phyloP scores from a whole-genome alignment of 1,140 invertebrate genomes.

The Papilio dardanus region DNA sequence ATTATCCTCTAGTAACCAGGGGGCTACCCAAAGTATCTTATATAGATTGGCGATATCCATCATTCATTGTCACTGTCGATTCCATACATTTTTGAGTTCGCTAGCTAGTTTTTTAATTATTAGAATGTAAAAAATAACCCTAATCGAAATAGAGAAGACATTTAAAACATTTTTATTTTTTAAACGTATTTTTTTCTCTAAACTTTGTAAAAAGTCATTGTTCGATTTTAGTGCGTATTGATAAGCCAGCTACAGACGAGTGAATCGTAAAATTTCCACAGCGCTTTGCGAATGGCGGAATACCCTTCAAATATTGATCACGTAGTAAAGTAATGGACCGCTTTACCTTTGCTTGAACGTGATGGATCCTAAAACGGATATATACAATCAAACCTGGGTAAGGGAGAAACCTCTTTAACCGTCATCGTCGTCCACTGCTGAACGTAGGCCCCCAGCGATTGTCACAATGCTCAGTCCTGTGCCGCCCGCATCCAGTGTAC shows the following conservation, averaged over 20 bases:
- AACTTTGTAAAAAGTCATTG: not conserved
- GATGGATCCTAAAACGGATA: conserved; percentile 9
- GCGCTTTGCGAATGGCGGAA: conserved; percentile 14
- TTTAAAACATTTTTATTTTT: not conserved
- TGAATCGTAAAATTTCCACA: conserved; percentile 19
- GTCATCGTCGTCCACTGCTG: too few species aligned
- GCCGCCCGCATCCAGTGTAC: too few species aligned
- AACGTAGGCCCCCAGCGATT: too few species aligned
- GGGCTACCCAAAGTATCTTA: too few species aligned
- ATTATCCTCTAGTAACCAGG: too few species aligned
- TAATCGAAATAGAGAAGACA: not conserved
- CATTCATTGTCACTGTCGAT: too few species aligned
- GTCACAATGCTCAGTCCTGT: too few species aligned
- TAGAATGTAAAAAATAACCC: too few species aligned
- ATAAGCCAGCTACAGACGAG: conserved; percentile 3
- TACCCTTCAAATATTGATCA: conserved; percentile 20
- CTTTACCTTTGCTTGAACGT: conserved; percentile 1
- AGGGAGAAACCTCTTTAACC: not conserved
- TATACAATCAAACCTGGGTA: not conserved
- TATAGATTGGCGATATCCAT: too few species aligned
- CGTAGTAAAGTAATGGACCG: conserved; percentile 22
- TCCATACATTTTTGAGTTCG: too few species aligned
- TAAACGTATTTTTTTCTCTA: not conserved
- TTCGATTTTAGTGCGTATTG: conserved; percentile 15
- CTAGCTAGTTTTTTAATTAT: too few species aligned